Conservation (phyloP, 2,797 vertebrate genomes). For the Pachyuromys duprasi region DNA sequence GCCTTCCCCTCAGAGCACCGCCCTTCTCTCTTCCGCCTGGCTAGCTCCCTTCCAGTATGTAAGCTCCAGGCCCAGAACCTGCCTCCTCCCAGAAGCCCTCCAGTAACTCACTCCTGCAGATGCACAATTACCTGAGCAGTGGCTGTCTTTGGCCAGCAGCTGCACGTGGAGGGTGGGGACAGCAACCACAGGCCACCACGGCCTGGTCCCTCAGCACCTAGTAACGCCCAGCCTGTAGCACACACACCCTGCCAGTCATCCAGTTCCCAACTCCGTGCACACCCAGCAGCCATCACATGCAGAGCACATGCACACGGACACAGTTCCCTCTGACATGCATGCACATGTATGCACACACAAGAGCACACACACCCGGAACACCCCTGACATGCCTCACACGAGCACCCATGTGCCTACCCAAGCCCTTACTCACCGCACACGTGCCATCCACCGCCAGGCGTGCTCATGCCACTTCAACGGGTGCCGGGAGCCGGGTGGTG, state of each 20-base stretch:
- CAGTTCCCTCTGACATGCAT: neutral
- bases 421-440: neutral
- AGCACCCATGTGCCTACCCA: neutral
- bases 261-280: neutral
- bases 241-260: rapidly evolving
- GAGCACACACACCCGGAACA: rapidly evolving
- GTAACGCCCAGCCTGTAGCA: neutral
- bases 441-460: neutral
- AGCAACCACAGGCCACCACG: neutral
- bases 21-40: neutral
- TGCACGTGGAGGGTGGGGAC: neutral
- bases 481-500: conserved; percentile 14
- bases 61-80: too few relatives aligned
- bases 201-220: neutral
- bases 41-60: neutral
- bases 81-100: neutral
- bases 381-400: neutral
- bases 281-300: neutral
- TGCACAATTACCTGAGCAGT: neutral
- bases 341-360: neutral
- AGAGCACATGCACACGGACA: rapidly evolving
- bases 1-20: neutral
- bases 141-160: neutral
- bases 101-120: rapidly evolving
- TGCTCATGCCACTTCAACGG: conserved; percentile 32